phyloP scores from a whole-genome alignment of 2,888 invertebrate species.

The Chrysomela aeneicollis region DNA sequence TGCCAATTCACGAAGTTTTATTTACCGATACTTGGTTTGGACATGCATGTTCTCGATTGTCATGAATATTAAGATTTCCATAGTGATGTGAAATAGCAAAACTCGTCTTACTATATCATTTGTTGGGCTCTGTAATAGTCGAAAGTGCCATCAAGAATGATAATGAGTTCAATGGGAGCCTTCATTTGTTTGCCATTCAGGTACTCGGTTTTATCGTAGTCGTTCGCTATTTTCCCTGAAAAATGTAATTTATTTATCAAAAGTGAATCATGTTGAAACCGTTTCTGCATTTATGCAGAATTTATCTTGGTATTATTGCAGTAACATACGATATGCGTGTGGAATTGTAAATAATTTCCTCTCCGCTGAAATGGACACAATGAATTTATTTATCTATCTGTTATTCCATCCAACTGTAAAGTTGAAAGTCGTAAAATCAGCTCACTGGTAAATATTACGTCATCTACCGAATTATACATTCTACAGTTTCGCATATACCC shows the following conservation, averaged over 20 bases:
- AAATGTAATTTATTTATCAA: slow-evolving; percentile 6
- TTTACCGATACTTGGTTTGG: too few relatives aligned
- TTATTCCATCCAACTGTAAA: neutral
- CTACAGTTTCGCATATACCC: neutral
- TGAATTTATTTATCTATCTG: neutral
- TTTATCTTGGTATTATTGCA: too few relatives aligned
- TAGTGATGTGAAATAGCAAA: neutral
- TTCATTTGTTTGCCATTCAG: slow-evolving; percentile 47
- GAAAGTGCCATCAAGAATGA: slow-evolving; percentile 69
- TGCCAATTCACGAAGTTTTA: neutral
- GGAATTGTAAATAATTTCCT: neutral
- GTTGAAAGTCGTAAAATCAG: neutral
- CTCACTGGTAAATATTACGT: neutral
- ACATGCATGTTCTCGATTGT: too few relatives aligned
- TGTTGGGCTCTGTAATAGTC: slow-evolving; percentile 65
- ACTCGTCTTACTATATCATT: slow-evolving; percentile 63
- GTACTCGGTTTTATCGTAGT: slow-evolving; percentile 46
- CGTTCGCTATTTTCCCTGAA: slow-evolving; percentile 41
- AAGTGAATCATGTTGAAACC: too few relatives aligned
- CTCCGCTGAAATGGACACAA: neutral
- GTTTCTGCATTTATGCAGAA: too few relatives aligned
- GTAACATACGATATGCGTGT: neutral
- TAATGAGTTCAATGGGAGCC: slow-evolving; percentile 65
- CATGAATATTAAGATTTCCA: too few relatives aligned
- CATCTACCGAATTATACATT: slow-evolving; percentile 5